Evolutionary conservation across 2,888 invertebrate species (phyloP).

Genomic region (Muscina levida): DNA sequence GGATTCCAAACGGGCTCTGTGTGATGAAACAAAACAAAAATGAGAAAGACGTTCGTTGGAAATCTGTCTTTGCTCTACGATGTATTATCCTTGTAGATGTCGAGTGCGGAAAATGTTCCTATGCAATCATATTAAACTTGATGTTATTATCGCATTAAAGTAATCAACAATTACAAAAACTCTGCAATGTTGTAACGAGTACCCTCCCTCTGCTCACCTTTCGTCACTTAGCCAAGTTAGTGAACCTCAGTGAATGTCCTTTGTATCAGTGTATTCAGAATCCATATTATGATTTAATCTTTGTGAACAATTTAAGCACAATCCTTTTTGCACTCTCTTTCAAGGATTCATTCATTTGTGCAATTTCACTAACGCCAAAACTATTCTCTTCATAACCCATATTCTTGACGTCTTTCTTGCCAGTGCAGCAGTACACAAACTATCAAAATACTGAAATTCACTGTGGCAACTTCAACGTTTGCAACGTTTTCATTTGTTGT

Average conservation of each 20-base stretch:
- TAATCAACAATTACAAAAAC: slow-evolving; percentile 54
- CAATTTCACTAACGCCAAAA: slow-evolving; percentile 19
- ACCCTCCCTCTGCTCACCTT: too few relatives aligned
- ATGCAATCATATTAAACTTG: slow-evolving; percentile 61
- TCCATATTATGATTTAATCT: too few relatives aligned
- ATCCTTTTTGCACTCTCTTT: background rate
- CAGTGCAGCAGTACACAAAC: slow-evolving; percentile 9
- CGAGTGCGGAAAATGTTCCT: slow-evolving; percentile 48
- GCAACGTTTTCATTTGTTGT: slow-evolving; percentile 14
- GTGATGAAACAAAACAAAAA: too few relatives aligned
- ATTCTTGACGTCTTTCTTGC: slow-evolving; percentile 1
- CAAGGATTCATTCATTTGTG: background rate
- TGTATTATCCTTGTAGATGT: background rate
- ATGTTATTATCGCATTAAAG: slow-evolving; percentile 63
- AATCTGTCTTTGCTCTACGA: slow-evolving; percentile 12
- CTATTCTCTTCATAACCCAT: slow-evolving; percentile 16
- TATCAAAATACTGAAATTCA: slow-evolving; percentile 20
- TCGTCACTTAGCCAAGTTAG: too few relatives aligned
- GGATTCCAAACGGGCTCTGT: background rate
- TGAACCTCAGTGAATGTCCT: too few relatives aligned
- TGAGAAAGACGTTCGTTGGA: background rate
- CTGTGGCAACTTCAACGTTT: slow-evolving; percentile 22
- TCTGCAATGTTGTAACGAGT: slow-evolving; percentile 41
- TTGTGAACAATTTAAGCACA: too few relatives aligned
- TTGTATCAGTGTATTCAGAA: too few relatives aligned